Evolutionary conservation across 2,113 vertebrate genomes (phyloP).

Genomic region (Verasper variegatus): DNA sequence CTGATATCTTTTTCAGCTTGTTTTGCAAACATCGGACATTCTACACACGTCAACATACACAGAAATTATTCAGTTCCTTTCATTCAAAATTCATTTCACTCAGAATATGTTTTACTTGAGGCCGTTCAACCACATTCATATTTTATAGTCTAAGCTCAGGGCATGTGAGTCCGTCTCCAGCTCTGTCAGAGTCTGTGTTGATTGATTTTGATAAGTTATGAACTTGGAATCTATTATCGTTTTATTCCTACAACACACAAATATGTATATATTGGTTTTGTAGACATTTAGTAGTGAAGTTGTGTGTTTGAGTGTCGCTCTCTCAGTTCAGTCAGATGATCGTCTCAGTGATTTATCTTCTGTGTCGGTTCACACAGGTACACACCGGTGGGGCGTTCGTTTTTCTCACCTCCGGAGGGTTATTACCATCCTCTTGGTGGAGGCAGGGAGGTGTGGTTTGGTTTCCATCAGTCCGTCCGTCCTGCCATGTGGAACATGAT

Average conservation of each 20-base stretch:
- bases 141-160: neutral
- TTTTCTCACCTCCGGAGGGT: conserved; percentile 98
- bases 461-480: conserved; percentile 98
- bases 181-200: neutral
- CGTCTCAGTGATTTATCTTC: neutral
- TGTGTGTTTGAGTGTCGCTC: neutral
- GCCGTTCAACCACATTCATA: neutral
- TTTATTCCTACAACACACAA: too few relatives aligned
- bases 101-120: neutral
- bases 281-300: neutral
- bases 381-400: conserved; percentile 97
- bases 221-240: neutral
- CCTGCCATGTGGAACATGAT: conserved; percentile 99
- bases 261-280: too few relatives aligned
- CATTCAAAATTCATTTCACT: neutral
- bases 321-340: too few relatives aligned
- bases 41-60: neutral
- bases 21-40: neutral
- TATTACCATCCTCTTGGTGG: conserved; percentile 99
- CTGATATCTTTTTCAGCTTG: neutral
- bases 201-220: neutral
- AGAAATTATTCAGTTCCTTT: neutral
- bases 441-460: conserved; percentile 98
- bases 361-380: conserved; percentile 83
- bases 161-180: neutral